Conservation (phyloP, 2,113 vertebrate species). For the Dicaeum eximium region DNA sequence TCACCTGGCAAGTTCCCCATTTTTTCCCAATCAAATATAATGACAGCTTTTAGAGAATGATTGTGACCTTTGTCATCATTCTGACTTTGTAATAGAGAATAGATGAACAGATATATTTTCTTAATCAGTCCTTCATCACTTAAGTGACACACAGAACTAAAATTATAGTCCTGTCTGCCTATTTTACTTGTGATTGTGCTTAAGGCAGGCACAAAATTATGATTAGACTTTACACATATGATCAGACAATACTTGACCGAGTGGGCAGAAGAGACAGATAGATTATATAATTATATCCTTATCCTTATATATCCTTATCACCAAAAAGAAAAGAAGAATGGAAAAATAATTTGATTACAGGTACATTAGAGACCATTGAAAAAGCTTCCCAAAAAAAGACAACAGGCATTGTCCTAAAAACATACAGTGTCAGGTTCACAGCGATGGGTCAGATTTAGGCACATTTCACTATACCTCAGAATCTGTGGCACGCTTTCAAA, state of each 20-base stretch:
- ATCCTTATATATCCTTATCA: not conserved
- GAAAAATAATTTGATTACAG: not conserved
- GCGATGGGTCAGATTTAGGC: not conserved
- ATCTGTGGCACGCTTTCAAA: not conserved
- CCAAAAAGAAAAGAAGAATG: not conserved
- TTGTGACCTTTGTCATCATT: not conserved
- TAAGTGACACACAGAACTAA: not conserved
- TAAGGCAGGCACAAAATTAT: not conserved
- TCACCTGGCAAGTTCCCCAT: not conserved
- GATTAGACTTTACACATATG: not conserved
- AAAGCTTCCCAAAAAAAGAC: not conserved
- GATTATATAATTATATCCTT: not conserved
- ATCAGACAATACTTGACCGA: not conserved
- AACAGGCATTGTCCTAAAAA: not conserved
- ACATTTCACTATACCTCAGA: not conserved
- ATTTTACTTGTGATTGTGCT: not conserved
- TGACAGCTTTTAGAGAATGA: not conserved
- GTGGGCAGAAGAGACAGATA: not conserved
- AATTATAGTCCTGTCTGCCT: not conserved
- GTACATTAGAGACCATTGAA: not conserved
- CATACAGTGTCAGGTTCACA: not conserved
- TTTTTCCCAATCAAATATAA: not conserved
- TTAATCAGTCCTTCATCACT: not conserved
- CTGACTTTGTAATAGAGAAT: not conserved
- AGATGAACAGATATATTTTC: not conserved